Conservation (phyloP, 2,888 invertebrate genomes). For the Eudasyphora cyanicolor region DNA sequence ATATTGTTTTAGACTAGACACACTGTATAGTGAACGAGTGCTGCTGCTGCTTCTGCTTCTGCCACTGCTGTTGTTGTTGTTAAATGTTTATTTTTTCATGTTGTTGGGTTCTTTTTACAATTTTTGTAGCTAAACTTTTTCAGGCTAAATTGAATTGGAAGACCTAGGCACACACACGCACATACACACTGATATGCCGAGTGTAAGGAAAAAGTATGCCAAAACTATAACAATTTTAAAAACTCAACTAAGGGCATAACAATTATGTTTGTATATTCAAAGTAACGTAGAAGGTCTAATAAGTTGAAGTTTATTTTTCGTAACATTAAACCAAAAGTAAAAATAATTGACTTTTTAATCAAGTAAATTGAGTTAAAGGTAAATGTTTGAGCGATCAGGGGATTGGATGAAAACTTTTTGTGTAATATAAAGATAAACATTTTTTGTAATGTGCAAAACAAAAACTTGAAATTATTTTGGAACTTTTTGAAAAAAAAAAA, state of each 20-base stretch:
- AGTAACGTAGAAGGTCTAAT: background rate
- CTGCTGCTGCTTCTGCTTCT: background rate
- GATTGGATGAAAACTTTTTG: too few species aligned
- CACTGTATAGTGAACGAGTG: background rate
- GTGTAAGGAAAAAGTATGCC: background rate
- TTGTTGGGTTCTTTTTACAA: constrained; percentile 14
- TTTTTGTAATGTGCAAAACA: too few species aligned
- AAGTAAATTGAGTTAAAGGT: too few species aligned
- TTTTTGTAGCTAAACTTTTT: background rate
- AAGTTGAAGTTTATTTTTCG: too few species aligned
- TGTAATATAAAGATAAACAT: too few species aligned
- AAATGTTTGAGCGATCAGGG: too few species aligned
- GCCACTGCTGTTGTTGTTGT: background rate
- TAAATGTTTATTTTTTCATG: constrained; percentile 7
- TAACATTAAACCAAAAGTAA: too few species aligned
- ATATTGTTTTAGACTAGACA: background rate
- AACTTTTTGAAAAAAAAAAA: too few species aligned
- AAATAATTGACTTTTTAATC: too few species aligned
- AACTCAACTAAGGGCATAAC: background rate
- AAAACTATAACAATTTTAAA: constrained; percentile 13
- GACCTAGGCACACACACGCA: background rate
- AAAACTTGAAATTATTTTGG: too few species aligned
- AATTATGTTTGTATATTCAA: constrained; percentile 17
- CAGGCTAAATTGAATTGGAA: constrained; percentile 15
- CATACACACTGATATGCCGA: background rate